Evolutionary conservation across 2,113 vertebrate genomes (phyloP), one percentile per base, ranked within the genome.

Genomic region (Neodontobutis hainanensis): DNA sequence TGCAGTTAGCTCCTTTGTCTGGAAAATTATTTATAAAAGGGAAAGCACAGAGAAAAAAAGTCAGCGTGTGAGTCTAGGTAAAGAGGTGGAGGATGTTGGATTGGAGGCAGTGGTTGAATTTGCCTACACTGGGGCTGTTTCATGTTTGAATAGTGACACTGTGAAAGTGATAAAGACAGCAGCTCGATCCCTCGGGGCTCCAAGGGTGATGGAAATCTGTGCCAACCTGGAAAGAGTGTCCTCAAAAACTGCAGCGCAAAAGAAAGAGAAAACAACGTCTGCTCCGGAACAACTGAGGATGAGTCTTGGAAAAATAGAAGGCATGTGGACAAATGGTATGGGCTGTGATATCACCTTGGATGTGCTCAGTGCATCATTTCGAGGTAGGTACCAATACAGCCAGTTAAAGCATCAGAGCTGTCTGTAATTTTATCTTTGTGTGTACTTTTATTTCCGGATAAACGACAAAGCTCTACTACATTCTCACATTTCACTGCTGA

Each of bases 291-390:
- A 94, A 85, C 83, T 94, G 80, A 57, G 16, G 56, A 70, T 75
- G 43, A 96, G 87, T 0, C 85, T 96, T 3, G 83, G 76, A 61
- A 65, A 73, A 40, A 92, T 97, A 19, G 69, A 88, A 67, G 75
- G 85, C 4, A 78, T 96, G 6, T 91, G 90, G 67, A 35, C 56
- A 34, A 85, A 92, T 0, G 87, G 86, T 72, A 27, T 92, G 49
- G 95, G 95, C 49, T 97, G 95, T 8, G 95, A 98, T 61, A 83
- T 96, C 47, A 83, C 84, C 59, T 90, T 98, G 52, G 89, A 86
- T 56, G 92, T 90, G 1, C 80, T 85, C 4, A 89, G 91, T 67
- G 85, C 51, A 53, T 77, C 73, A 8, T 82, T 94, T 78, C 65
- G 65, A 57, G 93, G 94, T 95, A 85, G 91, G 88, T 75, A 50